A percentile compares a stretch with the other conserved stretches of the same genome.
These are phyloP conservation scores for Oscheius sp. DNA, from an alignment of 2,888 invertebrate genomes.

Conservation along the genomic window DNA sequence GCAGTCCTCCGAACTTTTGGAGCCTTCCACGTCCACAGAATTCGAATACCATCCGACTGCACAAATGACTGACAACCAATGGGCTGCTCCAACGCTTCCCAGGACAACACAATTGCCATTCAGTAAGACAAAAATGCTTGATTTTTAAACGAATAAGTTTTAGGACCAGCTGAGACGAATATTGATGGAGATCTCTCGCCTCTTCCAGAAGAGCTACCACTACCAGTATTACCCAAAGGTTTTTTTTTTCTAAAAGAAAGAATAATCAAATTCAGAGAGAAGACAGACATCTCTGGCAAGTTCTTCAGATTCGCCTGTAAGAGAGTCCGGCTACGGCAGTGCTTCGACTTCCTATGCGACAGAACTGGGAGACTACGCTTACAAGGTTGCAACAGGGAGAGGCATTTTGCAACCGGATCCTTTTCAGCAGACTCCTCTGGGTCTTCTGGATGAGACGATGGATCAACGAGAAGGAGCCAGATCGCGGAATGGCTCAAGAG, in stretches of 20 bases:
- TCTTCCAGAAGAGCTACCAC: background rate
- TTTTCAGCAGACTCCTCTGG: slow-evolving; percentile 3
- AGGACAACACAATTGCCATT: slow-evolving; percentile 2
- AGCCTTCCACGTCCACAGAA: slow-evolving; percentile 2
- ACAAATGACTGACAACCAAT: no score
- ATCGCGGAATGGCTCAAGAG: slow-evolving; percentile 39
- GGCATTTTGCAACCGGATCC: slow-evolving; percentile 19
- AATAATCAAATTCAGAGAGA: background rate
- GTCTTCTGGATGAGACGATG: slow-evolving; percentile 40
- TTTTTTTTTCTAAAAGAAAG: background rate
- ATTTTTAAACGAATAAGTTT: background rate
- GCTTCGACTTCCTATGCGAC: slow-evolving; percentile 51
- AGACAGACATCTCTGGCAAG: slow-evolving; percentile 19
- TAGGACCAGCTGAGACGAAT: slow-evolving; percentile 5
- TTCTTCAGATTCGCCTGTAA: slow-evolving; percentile 36
- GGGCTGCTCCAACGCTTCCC: background rate
- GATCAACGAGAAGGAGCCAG: slow-evolving; percentile 50
- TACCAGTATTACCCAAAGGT: background rate
- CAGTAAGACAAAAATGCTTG: background rate
- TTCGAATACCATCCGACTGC: background rate
- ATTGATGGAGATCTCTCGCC: slow-evolving; percentile 10
- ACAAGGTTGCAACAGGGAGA: slow-evolving; percentile 11
- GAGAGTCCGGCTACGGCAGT: slow-evolving; percentile 58
- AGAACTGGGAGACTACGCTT: slow-evolving; percentile 36
- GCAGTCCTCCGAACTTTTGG: background rate